Evolutionary conservation across 2,113 vertebrate genomes (phyloP).

Genomic region (Phalacrocorax carbo): DNA sequence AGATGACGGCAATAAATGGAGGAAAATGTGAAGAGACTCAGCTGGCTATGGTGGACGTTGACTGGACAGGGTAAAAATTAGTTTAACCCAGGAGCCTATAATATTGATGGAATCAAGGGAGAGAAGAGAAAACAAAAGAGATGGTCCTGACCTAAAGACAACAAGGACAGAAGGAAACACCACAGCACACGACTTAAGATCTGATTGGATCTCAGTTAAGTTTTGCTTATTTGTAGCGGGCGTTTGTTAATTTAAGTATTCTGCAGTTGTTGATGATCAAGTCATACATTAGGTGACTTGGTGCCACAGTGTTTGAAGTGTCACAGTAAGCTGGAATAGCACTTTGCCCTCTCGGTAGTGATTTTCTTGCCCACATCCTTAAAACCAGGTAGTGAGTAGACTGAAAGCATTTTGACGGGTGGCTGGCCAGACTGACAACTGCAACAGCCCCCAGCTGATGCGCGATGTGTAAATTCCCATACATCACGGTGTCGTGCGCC

Average conservation of each 20-base stretch:
- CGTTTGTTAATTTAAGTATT: not conserved
- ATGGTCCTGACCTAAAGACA: not conserved
- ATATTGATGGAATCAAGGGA: not conserved
- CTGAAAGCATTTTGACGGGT: not conserved
- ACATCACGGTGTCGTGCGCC: fast-evolving
- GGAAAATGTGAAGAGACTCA: not conserved
- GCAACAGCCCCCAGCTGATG: not conserved
- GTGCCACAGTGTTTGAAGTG: not conserved
- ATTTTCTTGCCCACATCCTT: not conserved
- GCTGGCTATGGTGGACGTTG: not conserved
- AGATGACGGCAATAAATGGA: not conserved
- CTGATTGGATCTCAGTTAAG: not conserved
- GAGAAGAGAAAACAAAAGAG: not conserved
- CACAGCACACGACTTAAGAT: fast-evolving
- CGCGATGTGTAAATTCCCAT: not conserved
- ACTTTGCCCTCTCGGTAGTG: not conserved
- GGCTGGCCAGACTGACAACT: not conserved
- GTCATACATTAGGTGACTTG: not conserved
- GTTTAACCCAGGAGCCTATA: not conserved
- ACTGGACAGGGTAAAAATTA: not conserved
- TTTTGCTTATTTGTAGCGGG: not conserved
- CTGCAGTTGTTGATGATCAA: not conserved
- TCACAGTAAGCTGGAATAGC: not conserved
- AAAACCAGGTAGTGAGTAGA: not conserved
- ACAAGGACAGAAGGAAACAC: not conserved